phyloP scores from a whole-genome alignment of 2,113 vertebrate genomes.

The Pedetes capensis region DNA sequence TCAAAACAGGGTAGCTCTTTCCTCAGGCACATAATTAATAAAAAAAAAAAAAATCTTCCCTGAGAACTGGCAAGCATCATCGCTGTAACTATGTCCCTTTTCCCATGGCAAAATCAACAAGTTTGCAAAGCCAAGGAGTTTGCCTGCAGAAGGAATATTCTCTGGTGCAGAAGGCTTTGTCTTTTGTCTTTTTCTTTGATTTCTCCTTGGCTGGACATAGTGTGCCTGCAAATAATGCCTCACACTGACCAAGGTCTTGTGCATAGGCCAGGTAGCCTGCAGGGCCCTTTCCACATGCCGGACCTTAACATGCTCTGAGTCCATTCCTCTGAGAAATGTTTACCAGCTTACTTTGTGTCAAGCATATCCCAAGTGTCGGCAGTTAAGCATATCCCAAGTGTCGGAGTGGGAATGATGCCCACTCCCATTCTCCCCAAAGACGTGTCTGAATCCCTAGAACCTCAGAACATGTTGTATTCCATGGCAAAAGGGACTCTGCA shows the following conservation, averaged over 20 bases:
- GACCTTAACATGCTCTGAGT: background rate
- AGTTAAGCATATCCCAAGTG: no score
- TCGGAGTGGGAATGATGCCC: rapidly evolving
- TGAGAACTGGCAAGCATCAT: background rate
- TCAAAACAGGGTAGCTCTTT: background rate
- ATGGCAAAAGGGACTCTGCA: background rate
- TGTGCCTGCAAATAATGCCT: no score
- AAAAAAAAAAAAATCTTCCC: background rate
- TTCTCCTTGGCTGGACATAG: no score
- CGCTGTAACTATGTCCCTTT: background rate
- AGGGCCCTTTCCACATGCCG: background rate
- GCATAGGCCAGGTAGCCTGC: background rate
- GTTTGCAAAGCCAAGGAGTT: background rate
- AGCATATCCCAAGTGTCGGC: background rate
- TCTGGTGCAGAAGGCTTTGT: background rate
- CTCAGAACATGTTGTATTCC: background rate
- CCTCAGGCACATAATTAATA: background rate
- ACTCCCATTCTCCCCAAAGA: background rate
- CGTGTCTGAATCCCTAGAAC: background rate
- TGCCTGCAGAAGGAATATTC: no score
- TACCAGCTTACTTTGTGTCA: background rate
- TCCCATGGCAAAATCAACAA: background rate
- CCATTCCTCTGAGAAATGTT: slow-evolving; percentile 9
- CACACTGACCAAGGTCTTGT: no score
- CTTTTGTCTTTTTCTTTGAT: no score